Evolutionary conservation across 2,113 vertebrate genomes (phyloP).

Genomic region (Rhagologus leucostigma): DNA sequence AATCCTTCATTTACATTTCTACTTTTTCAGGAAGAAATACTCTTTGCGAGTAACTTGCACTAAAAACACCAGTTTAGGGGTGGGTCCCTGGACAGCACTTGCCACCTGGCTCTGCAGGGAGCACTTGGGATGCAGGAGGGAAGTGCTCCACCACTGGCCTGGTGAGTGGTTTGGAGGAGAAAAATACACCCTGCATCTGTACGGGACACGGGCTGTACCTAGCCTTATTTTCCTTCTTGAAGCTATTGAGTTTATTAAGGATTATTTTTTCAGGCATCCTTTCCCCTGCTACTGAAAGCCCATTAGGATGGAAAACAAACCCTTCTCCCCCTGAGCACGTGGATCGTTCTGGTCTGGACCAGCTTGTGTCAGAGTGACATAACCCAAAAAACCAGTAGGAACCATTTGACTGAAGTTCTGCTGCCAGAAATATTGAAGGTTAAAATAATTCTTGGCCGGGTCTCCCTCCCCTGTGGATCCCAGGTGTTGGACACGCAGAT

Average conservation of each 20-base stretch:
- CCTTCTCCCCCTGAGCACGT: neutral
- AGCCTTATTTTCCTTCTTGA: neutral
- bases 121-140: neutral
- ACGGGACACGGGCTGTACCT: neutral
- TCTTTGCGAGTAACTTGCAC: neutral
- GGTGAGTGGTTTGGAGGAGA: neutral
- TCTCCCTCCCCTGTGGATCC: neutral
- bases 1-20: neutral
- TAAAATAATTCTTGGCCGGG: conserved; percentile 53
- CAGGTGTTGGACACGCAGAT: neutral
- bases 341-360: conserved; percentile 11
- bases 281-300: conserved; percentile 15
- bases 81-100: neutral
- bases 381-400: conserved; percentile 4
- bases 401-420: neutral
- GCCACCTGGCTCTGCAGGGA: neutral
- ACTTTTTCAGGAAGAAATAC: neutral
- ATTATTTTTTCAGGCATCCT: conserved; percentile 46
- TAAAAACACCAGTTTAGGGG: neutral
- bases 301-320: conserved; percentile 27
- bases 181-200: neutral
- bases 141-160: neutral
- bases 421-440: conserved; percentile 48
- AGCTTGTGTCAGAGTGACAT: neutral
- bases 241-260: neutral